Base-by-base conservation (phyloP, 2,113 vertebrate genomes). In the Tupaia tana region DNA sequence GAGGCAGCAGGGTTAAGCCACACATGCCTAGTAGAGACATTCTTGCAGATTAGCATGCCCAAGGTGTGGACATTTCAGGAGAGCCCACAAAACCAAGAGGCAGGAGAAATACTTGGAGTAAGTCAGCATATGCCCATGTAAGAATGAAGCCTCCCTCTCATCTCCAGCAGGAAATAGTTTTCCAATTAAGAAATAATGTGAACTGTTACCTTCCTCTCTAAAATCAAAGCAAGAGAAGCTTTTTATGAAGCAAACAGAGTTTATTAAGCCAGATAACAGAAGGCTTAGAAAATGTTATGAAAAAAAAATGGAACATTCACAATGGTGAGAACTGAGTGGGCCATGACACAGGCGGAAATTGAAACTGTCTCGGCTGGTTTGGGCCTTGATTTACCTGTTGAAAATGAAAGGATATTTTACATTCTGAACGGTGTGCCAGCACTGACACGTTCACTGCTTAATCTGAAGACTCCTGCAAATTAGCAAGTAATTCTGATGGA, bases 401-500 rank as follows among this genome's bases (percentile, higher is more conserved):
- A 97, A 97, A 98, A 95, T n/a, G 80, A 97, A 92, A 73, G 91
- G 79, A 16, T 91, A 96, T 96, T 98, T 98, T 96, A 74, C 94
- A 96, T 94, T 97, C 88, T 73, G 80, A 97, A 94, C 56, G 79
- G 97, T 8, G 91, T 97, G 84, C 86, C 82, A 19, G 93, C 77
- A 92, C 95, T 95, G 95, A 97, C 56, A 70, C 97, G 97, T 97
- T 96, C 93, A 96, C 95, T 74, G 73, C 95, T 96, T 98, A 91
- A 97, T 97, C 97, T 81, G 92, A 83, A 84, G 96, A 96, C 97
- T 97, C 94, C 94, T 96, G 95, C 93, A 98, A 98, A 98, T 98
- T 97, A 98, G 96, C 96, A 97, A 78, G 97, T 95, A 97, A 98
- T 98, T 98, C 95, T 96, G 97, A 97, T 96, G 96, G 97, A 98